Base-by-base conservation (phyloP, 2,888 invertebrate species). In the Hemicrepidius hirtus region DNA sequence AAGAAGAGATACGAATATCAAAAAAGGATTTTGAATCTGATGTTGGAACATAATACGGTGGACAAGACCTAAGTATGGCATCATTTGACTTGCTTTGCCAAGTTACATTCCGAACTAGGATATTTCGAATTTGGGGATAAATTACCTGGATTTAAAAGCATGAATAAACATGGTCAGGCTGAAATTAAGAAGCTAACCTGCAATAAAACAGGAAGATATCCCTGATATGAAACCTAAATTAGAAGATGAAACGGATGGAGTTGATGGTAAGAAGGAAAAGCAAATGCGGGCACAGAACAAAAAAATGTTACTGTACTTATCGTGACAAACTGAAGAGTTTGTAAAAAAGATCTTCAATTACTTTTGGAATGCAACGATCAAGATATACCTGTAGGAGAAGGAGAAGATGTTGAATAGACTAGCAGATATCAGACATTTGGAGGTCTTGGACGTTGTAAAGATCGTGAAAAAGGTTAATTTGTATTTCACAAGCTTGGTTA, bases 361-460 rank as follows among this genome's bases (percentile, higher is more conserved):
- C 83, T 98, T 32, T 87, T 98, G 18, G 89, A 92, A 76, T 82
- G 85, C 12, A 99, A 99, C 84, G 84, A 88, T 0, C 96, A 97
- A 84, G 87, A 89, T 44, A 83, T 94, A 64, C 91, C 93, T 0
- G 67, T 84, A 67, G 94, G 95, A 0, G 87, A 88, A n/a, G n/a
- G n/a, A n/a, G n/a, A n/a, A 96, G 94, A 90, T 93, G 68, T 84
- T 95, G 68, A 95, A 97, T 84, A 89, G 89, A 62, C 84, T 97
- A 4, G 90, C 95, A 9, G 99, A 99, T 86, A 89, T 92, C 35
- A 93, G 91, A 90, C 93, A 0, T 99, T 99, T 87, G 99, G 99
- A 32, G 91, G 92, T 1, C 87, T 97, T 2, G 85, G 90, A 72
- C 91, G 90, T 0, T 99, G 99, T 81, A 85, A 90, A 0, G 92